Evolutionary conservation across 2,888 invertebrate genomes (phyloP).

Genomic region (Chloroclystis v-ata): DNA sequence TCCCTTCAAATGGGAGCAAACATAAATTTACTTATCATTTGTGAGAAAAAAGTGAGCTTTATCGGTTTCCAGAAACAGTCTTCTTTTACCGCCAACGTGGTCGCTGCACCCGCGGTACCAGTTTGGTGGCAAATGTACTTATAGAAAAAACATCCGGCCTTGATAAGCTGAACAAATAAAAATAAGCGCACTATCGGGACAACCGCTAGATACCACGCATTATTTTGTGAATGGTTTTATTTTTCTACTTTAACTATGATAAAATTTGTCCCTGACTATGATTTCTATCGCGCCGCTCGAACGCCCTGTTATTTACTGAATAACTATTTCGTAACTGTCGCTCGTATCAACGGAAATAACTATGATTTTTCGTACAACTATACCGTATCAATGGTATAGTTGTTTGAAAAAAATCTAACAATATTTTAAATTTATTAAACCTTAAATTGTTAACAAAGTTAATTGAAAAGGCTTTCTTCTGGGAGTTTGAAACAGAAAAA

Average conservation of each 20-base stretch:
- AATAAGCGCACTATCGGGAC: slow-evolving; percentile 74
- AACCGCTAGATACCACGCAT: slow-evolving; percentile 68
- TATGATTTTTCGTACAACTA: not conserved
- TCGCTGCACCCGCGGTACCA: slow-evolving; percentile 62
- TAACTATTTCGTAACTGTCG: slow-evolving; percentile 3
- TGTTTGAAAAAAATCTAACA: too few species aligned
- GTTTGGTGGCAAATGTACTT: slow-evolving; percentile 65
- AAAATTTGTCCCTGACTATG: slow-evolving; percentile 22
- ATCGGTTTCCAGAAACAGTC: slow-evolving; percentile 58
- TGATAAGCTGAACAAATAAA: slow-evolving; percentile 77
- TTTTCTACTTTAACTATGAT: slow-evolving; percentile 48
- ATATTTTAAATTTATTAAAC: too few species aligned
- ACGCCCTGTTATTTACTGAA: slow-evolving; percentile 6
- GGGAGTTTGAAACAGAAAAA: too few species aligned
- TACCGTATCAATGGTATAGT: not conserved
- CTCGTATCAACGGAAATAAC: slow-evolving; percentile 6
- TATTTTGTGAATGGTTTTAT: slow-evolving; percentile 61
- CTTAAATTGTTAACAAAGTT: too few species aligned
- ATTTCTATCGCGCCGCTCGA: slow-evolving; percentile 10
- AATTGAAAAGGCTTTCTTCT: too few species aligned
- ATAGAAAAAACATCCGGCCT: slow-evolving; percentile 78
- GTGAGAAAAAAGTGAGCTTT: slow-evolving; percentile 53
- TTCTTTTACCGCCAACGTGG: slow-evolving; percentile 59
- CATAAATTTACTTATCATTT: slow-evolving; percentile 43
- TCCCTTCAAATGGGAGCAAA: slow-evolving; percentile 33